Percentiles rank a stretch among this genome's conserved stretches.
These are phyloP conservation scores for Phainopepla nitens DNA, from an alignment of 2,113 vertebrate genomes.

Conservation along the genomic window DNA sequence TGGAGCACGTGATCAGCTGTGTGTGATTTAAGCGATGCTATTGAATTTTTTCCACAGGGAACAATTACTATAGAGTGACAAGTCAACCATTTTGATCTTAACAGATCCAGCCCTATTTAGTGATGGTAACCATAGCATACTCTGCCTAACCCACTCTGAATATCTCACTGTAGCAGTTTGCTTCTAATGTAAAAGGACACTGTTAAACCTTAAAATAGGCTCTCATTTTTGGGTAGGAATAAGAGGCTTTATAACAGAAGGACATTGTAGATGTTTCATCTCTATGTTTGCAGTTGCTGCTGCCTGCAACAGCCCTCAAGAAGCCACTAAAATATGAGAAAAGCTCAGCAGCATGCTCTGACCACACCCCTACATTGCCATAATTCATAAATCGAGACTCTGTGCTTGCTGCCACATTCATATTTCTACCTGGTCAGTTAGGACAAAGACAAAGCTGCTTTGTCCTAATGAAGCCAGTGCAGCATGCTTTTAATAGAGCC, in stretches of 20 bases:
- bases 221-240: background rate
- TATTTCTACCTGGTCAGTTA: background rate
- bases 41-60: slow-evolving; percentile 10
- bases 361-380: slow-evolving; percentile 31
- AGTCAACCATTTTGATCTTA: slow-evolving; percentile 50
- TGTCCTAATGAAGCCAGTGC: background rate
- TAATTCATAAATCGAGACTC: background rate
- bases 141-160: background rate
- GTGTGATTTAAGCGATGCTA: slow-evolving; percentile 16
- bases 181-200: background rate
- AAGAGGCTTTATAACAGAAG: background rate
- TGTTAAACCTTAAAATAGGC: background rate
- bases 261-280: background rate
- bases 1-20: background rate
- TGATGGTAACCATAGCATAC: background rate
- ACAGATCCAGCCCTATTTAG: slow-evolving; percentile 10
- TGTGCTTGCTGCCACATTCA: background rate
- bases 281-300: background rate
- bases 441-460: slow-evolving; percentile 40
- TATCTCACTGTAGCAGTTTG: background rate
- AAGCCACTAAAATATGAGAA: background rate
- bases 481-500: background rate
- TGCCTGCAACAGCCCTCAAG: background rate
- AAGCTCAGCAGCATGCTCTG: background rate
- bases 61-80: slow-evolving; percentile 32